Evolutionary conservation across 2,113 vertebrate genomes (phyloP).

Genomic region (Benitochromis conjunctus): DNA sequence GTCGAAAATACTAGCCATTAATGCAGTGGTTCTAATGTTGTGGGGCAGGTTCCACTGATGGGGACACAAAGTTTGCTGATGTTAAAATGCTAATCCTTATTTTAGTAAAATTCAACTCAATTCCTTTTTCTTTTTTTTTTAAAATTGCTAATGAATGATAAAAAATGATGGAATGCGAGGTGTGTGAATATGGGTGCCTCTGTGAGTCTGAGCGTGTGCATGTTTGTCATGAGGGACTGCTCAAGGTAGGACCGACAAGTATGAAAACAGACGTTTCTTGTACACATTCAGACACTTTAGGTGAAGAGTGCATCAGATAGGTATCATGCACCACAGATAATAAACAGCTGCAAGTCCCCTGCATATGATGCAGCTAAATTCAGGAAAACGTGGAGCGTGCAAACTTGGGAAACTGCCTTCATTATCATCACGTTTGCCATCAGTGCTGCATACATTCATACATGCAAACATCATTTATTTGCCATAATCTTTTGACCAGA

Average conservation of each 20-base stretch:
- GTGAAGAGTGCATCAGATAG: neutral
- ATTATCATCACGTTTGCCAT: neutral
- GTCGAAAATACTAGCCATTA: neutral
- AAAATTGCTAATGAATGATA: neutral
- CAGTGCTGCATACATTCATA: neutral
- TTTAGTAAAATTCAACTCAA: neutral
- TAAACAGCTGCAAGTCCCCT: constrained; percentile 14
- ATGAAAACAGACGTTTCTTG: neutral
- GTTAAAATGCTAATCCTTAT: neutral
- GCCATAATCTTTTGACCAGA: neutral
- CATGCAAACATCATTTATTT: neutral
- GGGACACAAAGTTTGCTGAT: neutral
- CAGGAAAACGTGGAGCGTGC: neutral
- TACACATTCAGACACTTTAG: neutral
- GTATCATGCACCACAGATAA: constrained; percentile 9
- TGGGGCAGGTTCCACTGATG: neutral
- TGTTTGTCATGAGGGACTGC: neutral
- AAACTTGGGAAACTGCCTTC: neutral
- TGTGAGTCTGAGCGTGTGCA: neutral
- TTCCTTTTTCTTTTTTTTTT: neutral
- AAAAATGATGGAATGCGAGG: too few species aligned
- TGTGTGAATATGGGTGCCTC: neutral
- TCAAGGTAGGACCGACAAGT: neutral
- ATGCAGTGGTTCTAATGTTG: neutral
- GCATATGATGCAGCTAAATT: neutral